phyloP scores from a whole-genome alignment of 2,113 vertebrate species.

The Eurystomus gularis region DNA sequence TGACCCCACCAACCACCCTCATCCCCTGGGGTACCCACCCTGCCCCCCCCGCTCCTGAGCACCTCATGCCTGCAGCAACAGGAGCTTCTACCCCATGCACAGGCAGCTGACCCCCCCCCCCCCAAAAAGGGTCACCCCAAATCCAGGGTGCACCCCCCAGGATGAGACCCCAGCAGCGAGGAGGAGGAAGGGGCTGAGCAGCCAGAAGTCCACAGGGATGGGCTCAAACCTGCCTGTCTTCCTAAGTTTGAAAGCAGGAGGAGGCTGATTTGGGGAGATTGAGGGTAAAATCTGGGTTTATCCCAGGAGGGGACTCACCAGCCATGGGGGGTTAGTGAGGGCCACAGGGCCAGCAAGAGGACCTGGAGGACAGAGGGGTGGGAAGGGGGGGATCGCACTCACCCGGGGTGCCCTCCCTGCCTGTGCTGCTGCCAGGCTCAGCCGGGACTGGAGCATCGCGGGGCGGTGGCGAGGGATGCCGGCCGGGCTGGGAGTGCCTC shows the following conservation, averaged over 20 bases:
- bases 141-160: background rate
- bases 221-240: background rate
- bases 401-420: background rate
- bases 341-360: background rate
- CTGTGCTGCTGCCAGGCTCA: conserved; percentile 11
- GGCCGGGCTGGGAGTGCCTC: background rate
- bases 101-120: background rate
- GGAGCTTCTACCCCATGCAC: background rate
- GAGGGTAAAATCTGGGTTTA: background rate
- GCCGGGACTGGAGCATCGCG: conserved; percentile 41
- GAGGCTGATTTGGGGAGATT: background rate
- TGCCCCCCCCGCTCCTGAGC: fast-evolving
- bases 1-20: fast-evolving
- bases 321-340: fast-evolving
- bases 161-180: background rate
- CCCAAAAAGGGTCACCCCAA: background rate
- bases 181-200: background rate
- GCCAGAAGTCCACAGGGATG: background rate
- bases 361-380: fast-evolving
- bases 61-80: background rate
- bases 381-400: background rate
- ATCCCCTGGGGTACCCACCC: fast-evolving
- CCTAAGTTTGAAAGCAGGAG: background rate
- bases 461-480: background rate
- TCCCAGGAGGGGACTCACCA: background rate